phyloP scores from a whole-genome alignment of 2,797 vertebrate genomes.

The Eulemur rubriventer region DNA sequence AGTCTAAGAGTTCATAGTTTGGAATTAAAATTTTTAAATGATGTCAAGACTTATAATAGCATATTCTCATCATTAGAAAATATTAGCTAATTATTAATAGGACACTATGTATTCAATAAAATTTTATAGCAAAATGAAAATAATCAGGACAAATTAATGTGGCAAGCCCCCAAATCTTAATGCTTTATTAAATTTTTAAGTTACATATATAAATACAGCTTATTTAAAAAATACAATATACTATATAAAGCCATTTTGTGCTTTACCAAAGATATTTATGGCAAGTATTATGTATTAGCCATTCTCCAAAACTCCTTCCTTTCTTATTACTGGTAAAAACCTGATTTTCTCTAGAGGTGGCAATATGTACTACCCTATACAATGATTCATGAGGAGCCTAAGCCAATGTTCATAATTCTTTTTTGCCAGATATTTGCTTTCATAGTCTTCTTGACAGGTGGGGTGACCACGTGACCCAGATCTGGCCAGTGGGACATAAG shows the following conservation, averaged over 20 bases:
- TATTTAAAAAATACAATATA: constrained; percentile 19
- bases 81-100: constrained; percentile 1
- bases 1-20: background rate
- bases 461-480: background rate
- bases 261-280: constrained; percentile 19
- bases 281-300: background rate
- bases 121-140: constrained; percentile 27
- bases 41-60: background rate
- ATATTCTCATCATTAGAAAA: background rate
- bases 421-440: background rate
- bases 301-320: background rate
- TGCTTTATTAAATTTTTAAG: constrained; percentile 13
- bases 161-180: background rate
- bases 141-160: constrained; percentile 14
- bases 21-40: constrained; percentile 31
- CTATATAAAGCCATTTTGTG: background rate
- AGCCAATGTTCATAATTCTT: background rate
- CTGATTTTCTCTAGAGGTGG: background rate
- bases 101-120: constrained; percentile 6
- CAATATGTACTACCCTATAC: background rate
- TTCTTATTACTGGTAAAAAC: background rate
- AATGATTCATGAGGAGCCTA: background rate
- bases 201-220: background rate
- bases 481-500: constrained; percentile 6
- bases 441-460: background rate